These are phyloP conservation scores for Hedychridium roseum DNA, from an alignment of 2,888 invertebrate genomes.

Conservation along the genomic window DNA sequence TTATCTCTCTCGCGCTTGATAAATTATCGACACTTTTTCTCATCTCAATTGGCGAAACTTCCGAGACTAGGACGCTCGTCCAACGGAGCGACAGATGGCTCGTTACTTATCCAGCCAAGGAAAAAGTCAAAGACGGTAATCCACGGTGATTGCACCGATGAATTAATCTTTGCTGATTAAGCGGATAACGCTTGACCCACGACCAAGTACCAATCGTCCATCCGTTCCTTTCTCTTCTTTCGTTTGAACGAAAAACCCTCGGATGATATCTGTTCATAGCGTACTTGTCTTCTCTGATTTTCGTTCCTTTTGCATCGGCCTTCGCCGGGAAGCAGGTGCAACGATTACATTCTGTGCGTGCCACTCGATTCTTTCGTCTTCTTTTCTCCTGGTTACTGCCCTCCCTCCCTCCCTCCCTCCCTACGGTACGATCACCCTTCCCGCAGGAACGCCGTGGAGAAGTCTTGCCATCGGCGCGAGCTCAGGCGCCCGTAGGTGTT, in stretches of 20 bases:
- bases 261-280: too few relatives aligned
- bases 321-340: constrained; percentile 35
- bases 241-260: constrained; percentile 26
- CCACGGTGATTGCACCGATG: constrained; percentile 16
- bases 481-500: neutral
- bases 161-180: constrained; percentile 28
- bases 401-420: constrained; percentile 11
- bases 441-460: too few relatives aligned
- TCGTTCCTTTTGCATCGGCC: neutral
- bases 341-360: constrained; percentile 34
- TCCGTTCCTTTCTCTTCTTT: constrained; percentile 15
- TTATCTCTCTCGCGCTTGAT: neutral
- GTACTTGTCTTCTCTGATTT: too few relatives aligned
- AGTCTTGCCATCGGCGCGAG: too few relatives aligned
- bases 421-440: neutral
- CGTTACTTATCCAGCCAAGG: neutral
- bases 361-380: constrained; percentile 19
- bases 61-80: too few relatives aligned
- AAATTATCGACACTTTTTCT: too few relatives aligned
- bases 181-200: constrained; percentile 25
- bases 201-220: constrained; percentile 8
- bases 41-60: too few relatives aligned
- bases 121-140: constrained; percentile 5
- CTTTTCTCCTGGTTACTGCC: neutral
- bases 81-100: too few relatives aligned